Evolutionary conservation across 1,140 invertebrate genomes (phyloP).

Genomic region (Dinothrombium tinctorium): DNA sequence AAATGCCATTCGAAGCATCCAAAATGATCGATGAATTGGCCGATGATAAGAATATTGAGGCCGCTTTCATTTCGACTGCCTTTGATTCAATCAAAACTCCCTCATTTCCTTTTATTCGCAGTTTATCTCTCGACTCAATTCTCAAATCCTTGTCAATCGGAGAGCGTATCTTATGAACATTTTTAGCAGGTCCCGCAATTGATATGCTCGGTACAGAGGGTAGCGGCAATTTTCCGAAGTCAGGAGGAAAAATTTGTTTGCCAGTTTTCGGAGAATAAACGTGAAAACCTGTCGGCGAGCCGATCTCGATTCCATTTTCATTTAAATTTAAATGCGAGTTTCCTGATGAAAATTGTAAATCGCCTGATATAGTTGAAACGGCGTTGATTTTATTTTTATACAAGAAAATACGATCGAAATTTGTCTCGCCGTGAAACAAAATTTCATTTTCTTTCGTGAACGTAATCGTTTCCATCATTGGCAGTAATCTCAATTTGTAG

Average conservation of each 20-base stretch:
- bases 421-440: conserved; percentile 6
- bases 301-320: conserved; percentile 4
- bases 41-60: conserved; percentile 7
- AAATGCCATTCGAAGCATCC: conserved; percentile 7
- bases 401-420: conserved; percentile 5
- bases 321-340: conserved; percentile 2
- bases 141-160: conserved; percentile 8
- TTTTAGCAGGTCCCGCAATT: conserved; percentile 1
- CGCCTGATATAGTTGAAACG: conserved; percentile 5
- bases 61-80: conserved; percentile 1
- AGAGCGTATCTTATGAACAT: conserved; percentile 12
- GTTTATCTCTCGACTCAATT: not conserved
- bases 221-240: conserved; percentile 6
- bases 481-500: conserved; percentile 9
- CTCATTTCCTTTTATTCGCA: conserved; percentile 9
- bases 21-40: conserved; percentile 6
- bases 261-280: conserved; percentile 2
- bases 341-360: conserved; percentile 7
- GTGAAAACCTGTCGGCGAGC: conserved; percentile 5
- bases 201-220: conserved; percentile 5
- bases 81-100: conserved; percentile 8
- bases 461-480: not conserved
- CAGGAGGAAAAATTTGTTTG: conserved; percentile 10
- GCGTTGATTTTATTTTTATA: conserved; percentile 5
- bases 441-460: conserved; percentile 2